Conservation (phyloP, 2,888 invertebrate species). For the Miltochrista miniata region DNA sequence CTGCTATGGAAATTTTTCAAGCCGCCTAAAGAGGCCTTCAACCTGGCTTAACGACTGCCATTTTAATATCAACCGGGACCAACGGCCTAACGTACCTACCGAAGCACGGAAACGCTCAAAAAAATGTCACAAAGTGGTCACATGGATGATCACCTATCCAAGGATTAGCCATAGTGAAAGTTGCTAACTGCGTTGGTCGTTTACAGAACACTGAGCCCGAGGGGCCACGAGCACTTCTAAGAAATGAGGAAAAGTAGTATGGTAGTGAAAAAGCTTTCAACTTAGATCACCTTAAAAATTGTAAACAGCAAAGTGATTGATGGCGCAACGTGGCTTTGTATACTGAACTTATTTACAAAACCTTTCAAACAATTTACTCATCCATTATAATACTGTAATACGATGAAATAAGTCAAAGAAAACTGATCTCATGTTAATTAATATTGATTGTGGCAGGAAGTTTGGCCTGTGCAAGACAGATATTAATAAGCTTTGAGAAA, state of each 20-base stretch:
- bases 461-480: not conserved
- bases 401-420: not conserved
- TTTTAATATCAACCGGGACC: too few relatives aligned
- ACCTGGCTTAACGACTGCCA: too few relatives aligned
- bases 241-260: not conserved
- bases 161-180: too few relatives aligned
- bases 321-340: conserved; percentile 18
- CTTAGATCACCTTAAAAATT: conserved; percentile 9
- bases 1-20: too few relatives aligned
- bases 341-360: conserved; percentile 20
- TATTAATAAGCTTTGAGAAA: not conserved
- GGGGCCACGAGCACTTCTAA: too few relatives aligned
- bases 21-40: too few relatives aligned
- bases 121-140: too few relatives aligned
- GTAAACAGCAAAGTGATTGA: conserved; percentile 38
- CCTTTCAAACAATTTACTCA: conserved; percentile 5
- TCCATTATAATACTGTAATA: conserved; percentile 2
- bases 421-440: conserved; percentile 5
- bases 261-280: not conserved
- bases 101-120: too few relatives aligned
- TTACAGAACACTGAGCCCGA: too few relatives aligned
- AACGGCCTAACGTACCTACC: too few relatives aligned
- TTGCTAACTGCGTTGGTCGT: too few relatives aligned
- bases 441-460: not conserved
- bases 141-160: too few relatives aligned